Conservation (phyloP, 2,888 invertebrate species). For the Andricus curvator region DNA sequence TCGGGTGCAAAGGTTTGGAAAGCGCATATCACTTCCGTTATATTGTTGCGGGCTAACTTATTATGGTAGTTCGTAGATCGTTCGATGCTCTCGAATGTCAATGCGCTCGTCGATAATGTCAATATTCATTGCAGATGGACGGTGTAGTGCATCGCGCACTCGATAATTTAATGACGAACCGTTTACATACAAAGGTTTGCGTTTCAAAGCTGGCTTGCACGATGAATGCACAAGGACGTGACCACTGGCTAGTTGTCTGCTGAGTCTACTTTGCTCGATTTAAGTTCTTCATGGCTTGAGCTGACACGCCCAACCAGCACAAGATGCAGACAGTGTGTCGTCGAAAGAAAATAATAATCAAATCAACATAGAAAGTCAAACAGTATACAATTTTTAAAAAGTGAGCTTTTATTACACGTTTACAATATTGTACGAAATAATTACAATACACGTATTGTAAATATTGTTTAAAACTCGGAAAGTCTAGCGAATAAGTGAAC, state of each 20-base stretch:
- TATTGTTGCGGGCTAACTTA: slow-evolving; percentile 40
- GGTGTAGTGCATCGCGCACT: slow-evolving; percentile 41
- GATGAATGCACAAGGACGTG: too few species aligned
- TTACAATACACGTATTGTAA: neutral
- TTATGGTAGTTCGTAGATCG: slow-evolving; percentile 45
- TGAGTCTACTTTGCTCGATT: neutral
- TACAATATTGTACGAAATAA: too few species aligned
- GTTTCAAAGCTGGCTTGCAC: too few species aligned
- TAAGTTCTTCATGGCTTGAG: slow-evolving; percentile 12
- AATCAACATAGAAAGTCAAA: neutral
- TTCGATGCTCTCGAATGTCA: slow-evolving; percentile 51
- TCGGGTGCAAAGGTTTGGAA: slow-evolving; percentile 49
- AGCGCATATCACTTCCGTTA: slow-evolving; percentile 50
- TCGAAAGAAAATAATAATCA: neutral
- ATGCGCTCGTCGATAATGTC: slow-evolving; percentile 48
- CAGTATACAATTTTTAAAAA: neutral
- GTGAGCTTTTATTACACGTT: too few species aligned
- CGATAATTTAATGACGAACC: slow-evolving; percentile 47
- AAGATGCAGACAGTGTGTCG: slow-evolving; percentile 18
- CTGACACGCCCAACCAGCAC: slow-evolving; percentile 9
- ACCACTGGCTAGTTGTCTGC: too few species aligned
- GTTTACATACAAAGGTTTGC: slow-evolving; percentile 17
- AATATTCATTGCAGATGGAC: slow-evolving; percentile 48
- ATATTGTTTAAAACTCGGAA: too few species aligned
- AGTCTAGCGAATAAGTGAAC: too few species aligned